Base-by-base conservation (phyloP, 2,888 invertebrate genomes). In the Ypsolopha sequella region DNA sequence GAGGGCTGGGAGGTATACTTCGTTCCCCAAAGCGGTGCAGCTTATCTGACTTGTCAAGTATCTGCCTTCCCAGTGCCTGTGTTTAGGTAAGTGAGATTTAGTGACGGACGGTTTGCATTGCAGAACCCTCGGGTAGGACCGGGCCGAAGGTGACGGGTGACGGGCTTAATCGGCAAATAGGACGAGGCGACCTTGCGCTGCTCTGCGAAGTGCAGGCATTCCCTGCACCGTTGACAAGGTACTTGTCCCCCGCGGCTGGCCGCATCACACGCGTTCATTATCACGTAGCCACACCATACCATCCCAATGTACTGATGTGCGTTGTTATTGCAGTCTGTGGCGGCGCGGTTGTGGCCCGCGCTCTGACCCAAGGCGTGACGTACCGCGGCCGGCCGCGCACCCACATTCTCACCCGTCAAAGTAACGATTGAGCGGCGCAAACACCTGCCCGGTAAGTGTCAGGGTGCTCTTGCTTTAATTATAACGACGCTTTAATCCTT, bases 181-280 rank as follows among this genome's bases (percentile, higher is more conserved):
- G 87, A 63, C 69, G 68, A 57, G 63, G 63, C 54, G 65, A 61
- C 60, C 89, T 92, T 60, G 90, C 91, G 56, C 89, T 92, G 62
- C 88, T 93, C 63, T 94, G 94, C 74, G 92, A 93, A 64, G 92
- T 92, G 58, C 94, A 95, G 87, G 92, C 92, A 51, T 93, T 89
- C 75, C 94, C 94, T 57, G 90, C 92, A 67, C 93, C 94, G 56
- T 77, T 88, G 49, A 92, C 91, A 89, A 94, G 94, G 94, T 94
- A 92, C 82, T 71, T 10, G 11, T 13, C 47, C 43, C 43, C 62
- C 56, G 60, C 65, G 75, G 76, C 68, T 73, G 80, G 76, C 78
- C 75, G 78, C 59, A 73, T 79, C 76, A 77, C 75, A 76, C 59
- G 84, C 86, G 73, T 77, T 85, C 86, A 86, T 81, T 63, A 70